These are phyloP conservation scores for Caradrina kadenii DNA, from an alignment of 2,888 invertebrate species.

Conservation along the genomic window DNA sequence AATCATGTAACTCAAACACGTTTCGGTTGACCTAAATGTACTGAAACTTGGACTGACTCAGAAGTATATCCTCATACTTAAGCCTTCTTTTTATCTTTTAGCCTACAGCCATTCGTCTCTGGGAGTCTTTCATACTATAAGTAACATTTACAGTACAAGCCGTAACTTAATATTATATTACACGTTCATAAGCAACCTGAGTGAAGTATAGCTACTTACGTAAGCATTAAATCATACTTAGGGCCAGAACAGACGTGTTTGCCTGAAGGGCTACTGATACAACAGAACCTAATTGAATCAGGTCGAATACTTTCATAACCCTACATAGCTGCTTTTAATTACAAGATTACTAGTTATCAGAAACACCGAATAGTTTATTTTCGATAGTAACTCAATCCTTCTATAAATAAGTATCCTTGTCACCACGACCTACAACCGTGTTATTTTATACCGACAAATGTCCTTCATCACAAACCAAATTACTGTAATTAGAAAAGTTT, in stretches of 20 bases:
- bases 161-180: conserved; percentile 2
- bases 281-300: conserved; percentile 14
- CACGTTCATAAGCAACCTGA: conserved; percentile 4
- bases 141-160: conserved; percentile 9
- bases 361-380: not conserved
- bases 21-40: conserved; percentile 43
- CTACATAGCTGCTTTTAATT: not conserved
- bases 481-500: conserved; percentile 55
- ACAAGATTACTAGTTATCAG: not conserved
- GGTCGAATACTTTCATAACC: not conserved
- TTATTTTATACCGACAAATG: conserved; percentile 42
- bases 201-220: conserved; percentile 34
- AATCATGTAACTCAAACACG: conserved; percentile 20
- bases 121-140: conserved; percentile 10
- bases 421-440: conserved; percentile 5
- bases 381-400: conserved; percentile 43
- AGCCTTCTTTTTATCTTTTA: conserved; percentile 44
- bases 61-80: conserved; percentile 27
- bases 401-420: conserved; percentile 30
- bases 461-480: conserved; percentile 47
- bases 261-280: conserved; percentile 37
- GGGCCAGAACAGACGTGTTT: conserved; percentile 17
- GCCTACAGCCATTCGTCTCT: conserved; percentile 35
- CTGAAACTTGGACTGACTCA: conserved; percentile 11
- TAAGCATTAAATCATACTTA: conserved; percentile 49